These are phyloP conservation scores for Austrofundulus limnaeus DNA, from an alignment of 2,113 vertebrate genomes.

Conservation along the genomic window DNA sequence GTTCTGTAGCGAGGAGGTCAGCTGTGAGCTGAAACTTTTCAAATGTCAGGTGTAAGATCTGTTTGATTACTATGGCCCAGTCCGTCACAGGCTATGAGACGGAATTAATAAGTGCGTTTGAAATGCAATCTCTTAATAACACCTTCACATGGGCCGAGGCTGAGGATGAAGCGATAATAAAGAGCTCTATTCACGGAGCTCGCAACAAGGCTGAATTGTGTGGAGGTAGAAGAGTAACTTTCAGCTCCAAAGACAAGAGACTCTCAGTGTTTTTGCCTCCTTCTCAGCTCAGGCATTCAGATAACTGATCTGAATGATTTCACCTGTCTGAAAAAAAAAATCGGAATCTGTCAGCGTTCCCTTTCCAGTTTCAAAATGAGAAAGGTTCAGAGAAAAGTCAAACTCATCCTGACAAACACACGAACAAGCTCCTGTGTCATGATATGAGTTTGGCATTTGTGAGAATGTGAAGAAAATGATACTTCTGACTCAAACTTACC, in stretches of 20 bases:
- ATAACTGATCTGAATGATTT: constrained; percentile 50
- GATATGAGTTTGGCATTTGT: constrained; percentile 22
- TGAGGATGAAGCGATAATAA: constrained; percentile 64
- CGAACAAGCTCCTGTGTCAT: not conserved
- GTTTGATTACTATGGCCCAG: constrained; percentile 39
- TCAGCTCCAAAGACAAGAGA: constrained; percentile 36
- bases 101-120: constrained; percentile 47
- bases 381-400: constrained; percentile 31
- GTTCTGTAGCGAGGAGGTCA: not conserved
- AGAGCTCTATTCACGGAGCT: constrained; percentile 58
- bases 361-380: not conserved
- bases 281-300: constrained; percentile 50
- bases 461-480: constrained; percentile 6
- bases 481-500: not conserved
- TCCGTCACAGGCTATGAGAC: constrained; percentile 43
- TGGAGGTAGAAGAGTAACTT: constrained; percentile 48
- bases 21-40: constrained; percentile 24
- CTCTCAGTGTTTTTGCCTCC: constrained; percentile 40
- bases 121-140: constrained; percentile 72
- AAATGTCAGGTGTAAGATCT: constrained; percentile 32
- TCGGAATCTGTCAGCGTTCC: constrained; percentile 14
- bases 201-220: constrained; percentile 65
- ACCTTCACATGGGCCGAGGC: constrained; percentile 58
- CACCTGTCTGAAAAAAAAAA: constrained; percentile 14
- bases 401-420: constrained; percentile 14